phyloP scores from a whole-genome alignment of 1,140 invertebrate genomes.

The Coelopa frigida region DNA sequence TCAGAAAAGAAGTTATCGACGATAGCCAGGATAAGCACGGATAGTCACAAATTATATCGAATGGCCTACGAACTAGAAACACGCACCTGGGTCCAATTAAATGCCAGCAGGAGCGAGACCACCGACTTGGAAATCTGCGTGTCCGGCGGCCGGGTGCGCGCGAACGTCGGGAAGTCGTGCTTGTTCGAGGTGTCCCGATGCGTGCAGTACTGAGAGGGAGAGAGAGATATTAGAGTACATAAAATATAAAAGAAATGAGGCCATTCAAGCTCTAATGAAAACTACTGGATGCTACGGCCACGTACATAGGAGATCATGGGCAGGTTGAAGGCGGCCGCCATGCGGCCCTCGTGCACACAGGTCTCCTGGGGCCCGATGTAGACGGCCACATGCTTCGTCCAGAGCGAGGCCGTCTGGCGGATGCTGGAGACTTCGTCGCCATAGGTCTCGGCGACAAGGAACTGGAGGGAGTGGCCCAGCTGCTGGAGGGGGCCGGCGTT shows the following conservation, averaged over 20 bases:
- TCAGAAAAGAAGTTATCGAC: too few species aligned
- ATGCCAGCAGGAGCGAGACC: slow-evolving; percentile 65
- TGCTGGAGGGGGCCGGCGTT: slow-evolving; percentile 53
- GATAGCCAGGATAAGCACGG: too few species aligned
- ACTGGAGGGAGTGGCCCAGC: slow-evolving; percentile 64
- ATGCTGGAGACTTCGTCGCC: slow-evolving; percentile 84
- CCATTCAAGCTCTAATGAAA: neutral
- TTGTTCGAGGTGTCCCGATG: slow-evolving; percentile 82
- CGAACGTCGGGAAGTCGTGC: slow-evolving; percentile 82
- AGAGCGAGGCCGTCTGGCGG: slow-evolving; percentile 73
- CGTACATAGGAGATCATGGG: slow-evolving; percentile 78
- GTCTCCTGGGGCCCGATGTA: slow-evolving; percentile 94
- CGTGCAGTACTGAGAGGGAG: slow-evolving; percentile 65
- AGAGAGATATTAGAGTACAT: neutral
- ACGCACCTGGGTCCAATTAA: slow-evolving; percentile 73
- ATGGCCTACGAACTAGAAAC: too few species aligned
- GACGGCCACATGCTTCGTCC: slow-evolving; percentile 78
- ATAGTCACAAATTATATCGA: too few species aligned
- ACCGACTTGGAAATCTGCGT: slow-evolving; percentile 88
- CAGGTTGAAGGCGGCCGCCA: slow-evolving; percentile 93
- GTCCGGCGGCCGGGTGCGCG: slow-evolving; percentile 84
- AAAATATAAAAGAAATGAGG: neutral
- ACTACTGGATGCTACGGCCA: slow-evolving; percentile 21
- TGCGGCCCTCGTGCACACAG: slow-evolving; percentile 86
- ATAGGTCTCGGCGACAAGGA: slow-evolving; percentile 84